Evolutionary conservation across 2,797 vertebrate species (phyloP), one percentile per base, ranked within the genome.

Genomic region (Sciaenops ocellatus): DNA sequence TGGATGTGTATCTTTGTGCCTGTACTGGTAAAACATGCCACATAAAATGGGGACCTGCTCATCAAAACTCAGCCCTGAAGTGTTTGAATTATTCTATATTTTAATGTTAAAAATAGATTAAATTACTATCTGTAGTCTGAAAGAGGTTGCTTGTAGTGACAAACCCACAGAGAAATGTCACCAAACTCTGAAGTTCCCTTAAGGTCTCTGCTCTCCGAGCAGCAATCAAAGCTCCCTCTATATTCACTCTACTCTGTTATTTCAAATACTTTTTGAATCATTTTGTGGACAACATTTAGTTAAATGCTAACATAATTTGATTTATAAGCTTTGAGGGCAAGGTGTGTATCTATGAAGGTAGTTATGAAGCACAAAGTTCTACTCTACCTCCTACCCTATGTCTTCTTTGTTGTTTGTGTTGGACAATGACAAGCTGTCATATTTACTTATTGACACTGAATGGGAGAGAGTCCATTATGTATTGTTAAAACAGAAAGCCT

Each of bases 361-460:
- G 12, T 50, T 67, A 44, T 38, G 44, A 69, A 4, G n/a, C 24
- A 42, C 18, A 34, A 41, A 50, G 30, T 55, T 15, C 15, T 5
- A 24, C 24, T 65, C 50, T 44, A 13, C 56, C 56, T 60, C 22
- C 4, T 63, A 24, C 74, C 11, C 18, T 48, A 70, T 52, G 44
- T 67, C 41, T 60, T 72, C 67, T 80, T 69, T 60, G 44, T 59
- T 78, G 75, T 51, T 79, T 76, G 41, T 64, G 51, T 30, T 51
- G 30, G 38, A 52, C 54, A 71, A 75, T 73, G 30, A 82, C 41
- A 86, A 72, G 69, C 76, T 85, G 68, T 67, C 42, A 71, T 30
- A 68, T 73, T 59, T 54, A 48, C 56, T 47, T 55, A 78, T 48
- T 72, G 54, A 64, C 15, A 3, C 24, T 42, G 41, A 80, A 76